Conservation (phyloP, 2,797 vertebrate species). For the Danio tinwini region DNA sequence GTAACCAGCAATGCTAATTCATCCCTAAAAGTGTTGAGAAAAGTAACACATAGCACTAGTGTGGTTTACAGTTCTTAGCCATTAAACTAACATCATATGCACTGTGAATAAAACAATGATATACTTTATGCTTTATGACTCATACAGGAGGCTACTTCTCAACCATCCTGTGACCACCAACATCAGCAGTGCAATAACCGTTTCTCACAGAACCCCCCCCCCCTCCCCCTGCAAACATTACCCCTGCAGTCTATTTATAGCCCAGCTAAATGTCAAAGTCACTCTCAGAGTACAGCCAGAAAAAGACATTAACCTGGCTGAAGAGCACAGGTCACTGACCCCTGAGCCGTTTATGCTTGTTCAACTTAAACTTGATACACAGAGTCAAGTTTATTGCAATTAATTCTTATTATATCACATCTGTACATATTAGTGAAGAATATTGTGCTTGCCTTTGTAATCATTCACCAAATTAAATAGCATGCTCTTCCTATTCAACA, state of each 20-base stretch:
- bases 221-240: slow-evolving; percentile 41
- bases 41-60: background rate
- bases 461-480: background rate
- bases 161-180: slow-evolving; percentile 2
- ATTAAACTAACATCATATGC: background rate
- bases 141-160: background rate
- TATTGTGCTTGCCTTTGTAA: background rate
- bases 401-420: background rate
- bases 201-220: background rate
- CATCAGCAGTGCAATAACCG: background rate
- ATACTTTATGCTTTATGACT: background rate
- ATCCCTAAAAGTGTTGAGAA: background rate
- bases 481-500: background rate
- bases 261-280: slow-evolving; percentile 77
- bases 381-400: background rate
- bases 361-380: slow-evolving; percentile 9
- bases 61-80: background rate
- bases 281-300: slow-evolving; percentile 55
- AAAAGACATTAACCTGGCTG: slow-evolving; percentile 61
- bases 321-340: slow-evolving; percentile 17
- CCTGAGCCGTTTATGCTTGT: background rate
- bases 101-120: background rate
- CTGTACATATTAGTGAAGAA: background rate
- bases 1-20: background rate
- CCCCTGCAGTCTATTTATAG: slow-evolving; percentile 71